These are phyloP conservation scores for Meandrusa payeni DNA, from an alignment of 2,888 invertebrate genomes.

Conservation along the genomic window DNA sequence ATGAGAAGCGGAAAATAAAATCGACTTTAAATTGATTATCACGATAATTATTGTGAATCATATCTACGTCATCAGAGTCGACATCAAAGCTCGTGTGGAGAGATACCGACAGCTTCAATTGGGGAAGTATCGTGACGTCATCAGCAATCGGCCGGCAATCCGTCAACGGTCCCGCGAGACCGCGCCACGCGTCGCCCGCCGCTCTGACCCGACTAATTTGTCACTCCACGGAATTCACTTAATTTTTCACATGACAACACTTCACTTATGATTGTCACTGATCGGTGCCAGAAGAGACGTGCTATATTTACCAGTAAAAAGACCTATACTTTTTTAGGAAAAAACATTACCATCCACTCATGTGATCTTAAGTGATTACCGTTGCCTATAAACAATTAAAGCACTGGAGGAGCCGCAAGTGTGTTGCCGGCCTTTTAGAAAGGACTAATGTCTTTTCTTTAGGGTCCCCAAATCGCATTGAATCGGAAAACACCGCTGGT, in stretches of 20 bases:
- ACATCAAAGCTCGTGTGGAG: constrained; percentile 5
- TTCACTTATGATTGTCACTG: constrained; percentile 9
- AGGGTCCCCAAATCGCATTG: no score
- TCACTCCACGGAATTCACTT: constrained; percentile 28
- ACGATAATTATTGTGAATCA: constrained; percentile 8
- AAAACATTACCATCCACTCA: no score
- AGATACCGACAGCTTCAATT: constrained; percentile 14
- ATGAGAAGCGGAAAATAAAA: no score
- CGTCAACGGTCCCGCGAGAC: constrained; percentile 43
- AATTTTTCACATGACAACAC: constrained; percentile 23
- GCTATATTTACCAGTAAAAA: no score
- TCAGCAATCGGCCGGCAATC: constrained; percentile 23
- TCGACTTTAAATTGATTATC: no score
- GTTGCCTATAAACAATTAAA: no score
- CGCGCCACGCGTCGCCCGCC: constrained; percentile 38
- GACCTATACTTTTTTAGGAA: no score
- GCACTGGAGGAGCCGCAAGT: no score
- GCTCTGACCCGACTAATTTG: constrained; percentile 37
- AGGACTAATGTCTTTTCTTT: no score
- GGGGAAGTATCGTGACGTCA: constrained; percentile 21
- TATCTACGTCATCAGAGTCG: constrained; percentile 3
- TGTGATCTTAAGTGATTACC: no score
- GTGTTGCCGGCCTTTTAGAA: no score
- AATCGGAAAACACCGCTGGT: no score
- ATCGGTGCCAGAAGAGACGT: not conserved